These are phyloP conservation scores for Gallinago stenura DNA, from an alignment of 2,797 vertebrate species.

Conservation along the genomic window DNA sequence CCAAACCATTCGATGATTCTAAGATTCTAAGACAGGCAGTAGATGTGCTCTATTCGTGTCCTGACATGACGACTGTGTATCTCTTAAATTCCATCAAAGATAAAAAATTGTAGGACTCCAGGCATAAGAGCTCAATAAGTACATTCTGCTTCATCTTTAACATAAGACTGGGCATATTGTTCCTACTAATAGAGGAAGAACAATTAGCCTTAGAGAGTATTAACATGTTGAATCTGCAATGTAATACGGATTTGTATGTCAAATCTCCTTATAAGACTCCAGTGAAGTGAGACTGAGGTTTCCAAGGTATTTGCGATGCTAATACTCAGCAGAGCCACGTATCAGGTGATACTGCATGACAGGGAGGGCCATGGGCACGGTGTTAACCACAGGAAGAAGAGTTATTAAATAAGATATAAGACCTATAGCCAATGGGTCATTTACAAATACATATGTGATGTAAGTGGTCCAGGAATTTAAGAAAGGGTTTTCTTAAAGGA, in stretches of 20 bases:
- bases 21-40: background rate
- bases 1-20: no score
- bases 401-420: background rate
- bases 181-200: background rate
- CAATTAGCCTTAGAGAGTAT: slow-evolving; percentile 5
- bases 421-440: background rate
- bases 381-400: background rate
- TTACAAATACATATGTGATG: background rate
- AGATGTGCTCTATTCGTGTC: background rate
- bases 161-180: background rate
- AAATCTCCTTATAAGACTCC: background rate
- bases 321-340: background rate
- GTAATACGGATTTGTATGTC: background rate
- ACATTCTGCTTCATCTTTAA: background rate
- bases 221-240: background rate
- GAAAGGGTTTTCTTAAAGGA: background rate
- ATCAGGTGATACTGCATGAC: background rate
- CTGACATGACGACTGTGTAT: background rate
- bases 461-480: background rate
- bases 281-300: background rate
- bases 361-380: background rate
- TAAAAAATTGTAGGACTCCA: background rate
- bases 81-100: background rate
- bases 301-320: slow-evolving; percentile 15
- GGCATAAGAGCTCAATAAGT: background rate